Base-by-base conservation (phyloP, 2,888 invertebrate genomes). In the Papilio elwesi region DNA sequence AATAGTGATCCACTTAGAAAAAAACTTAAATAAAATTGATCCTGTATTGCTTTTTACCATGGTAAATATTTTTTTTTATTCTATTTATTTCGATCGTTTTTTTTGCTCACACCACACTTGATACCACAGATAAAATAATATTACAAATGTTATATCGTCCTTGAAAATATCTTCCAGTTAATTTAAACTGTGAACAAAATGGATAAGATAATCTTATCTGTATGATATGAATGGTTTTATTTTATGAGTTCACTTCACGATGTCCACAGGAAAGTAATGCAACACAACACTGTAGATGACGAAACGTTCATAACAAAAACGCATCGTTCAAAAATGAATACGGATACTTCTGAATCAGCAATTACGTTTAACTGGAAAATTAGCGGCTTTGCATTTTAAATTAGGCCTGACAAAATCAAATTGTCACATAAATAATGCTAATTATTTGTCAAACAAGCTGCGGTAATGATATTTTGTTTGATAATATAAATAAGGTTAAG, bases 171-270 rank as follows among this genome's bases (percentile, higher is more conserved):
- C 13, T 15, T 9, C 8, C 15, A 6, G 12, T 13, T 26, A 48
- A n/a, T 53, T 43, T 12, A 63, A 43, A 63, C 26, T 36, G 16
- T 55, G 0, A 38, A 49, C n/a, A 52, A 48, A 26, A 64, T 8
- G 64, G 57, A 51, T 57, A 43, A 65, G 57, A 6, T 71, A 66
- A 62, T 71, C 57, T 71, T 49, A 71, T 71, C 57, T 57, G 6
- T 51, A 47, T 43, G 62, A 62, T 63, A 62, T 36, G 52, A 55
- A 16, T 71, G 2, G 26, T 26, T 26, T 26, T 26, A 26, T 26
- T 26, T 26, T 26, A n/a, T 15, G 36, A 43, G 16, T 13, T 16
- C 43, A 48, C 48, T 65, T 70, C 57, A 8, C 43, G 51, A 49
- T 10, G 10, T 38, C 11, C 3, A 10, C 36, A 38, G 9, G 8